Evolutionary conservation across 2,113 vertebrate genomes (phyloP).

Genomic region (Aleadryas rufinucha): DNA sequence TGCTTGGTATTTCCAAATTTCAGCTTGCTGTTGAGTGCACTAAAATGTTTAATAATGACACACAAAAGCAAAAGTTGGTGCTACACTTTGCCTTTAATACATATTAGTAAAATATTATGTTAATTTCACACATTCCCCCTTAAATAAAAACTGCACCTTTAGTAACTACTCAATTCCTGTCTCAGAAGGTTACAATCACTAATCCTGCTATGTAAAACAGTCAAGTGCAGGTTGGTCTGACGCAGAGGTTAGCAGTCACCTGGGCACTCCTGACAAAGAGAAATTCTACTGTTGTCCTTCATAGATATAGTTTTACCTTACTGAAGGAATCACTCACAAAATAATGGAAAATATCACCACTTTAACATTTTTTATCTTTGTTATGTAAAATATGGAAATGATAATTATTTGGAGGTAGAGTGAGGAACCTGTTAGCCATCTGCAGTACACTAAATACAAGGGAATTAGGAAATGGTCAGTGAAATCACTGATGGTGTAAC

Average conservation of each 20-base stretch:
- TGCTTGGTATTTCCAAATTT: background rate
- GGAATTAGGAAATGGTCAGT: background rate
- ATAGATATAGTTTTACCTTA: background rate
- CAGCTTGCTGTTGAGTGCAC: background rate
- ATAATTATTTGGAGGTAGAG: background rate
- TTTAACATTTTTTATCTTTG: background rate
- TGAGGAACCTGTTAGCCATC: background rate
- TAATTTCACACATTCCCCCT: background rate
- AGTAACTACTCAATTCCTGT: background rate
- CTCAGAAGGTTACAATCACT: background rate
- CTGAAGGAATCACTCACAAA: background rate
- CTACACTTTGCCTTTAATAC: background rate
- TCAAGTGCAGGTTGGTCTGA: background rate
- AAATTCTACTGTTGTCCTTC: background rate
- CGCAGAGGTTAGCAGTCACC: background rate
- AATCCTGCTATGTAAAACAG: background rate
- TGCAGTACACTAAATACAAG: background rate
- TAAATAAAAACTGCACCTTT: background rate
- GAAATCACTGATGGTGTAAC: background rate
- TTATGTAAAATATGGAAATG: background rate
- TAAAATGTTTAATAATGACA: background rate
- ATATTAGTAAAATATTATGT: background rate
- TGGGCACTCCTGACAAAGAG: background rate
- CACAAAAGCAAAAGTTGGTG: background rate
- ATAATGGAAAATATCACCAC: background rate